Percentiles rank a stretch among this genome's conserved stretches.
Conservation (phyloP, 2,888 invertebrate species). For the Ernsta delagoae region DNA sequence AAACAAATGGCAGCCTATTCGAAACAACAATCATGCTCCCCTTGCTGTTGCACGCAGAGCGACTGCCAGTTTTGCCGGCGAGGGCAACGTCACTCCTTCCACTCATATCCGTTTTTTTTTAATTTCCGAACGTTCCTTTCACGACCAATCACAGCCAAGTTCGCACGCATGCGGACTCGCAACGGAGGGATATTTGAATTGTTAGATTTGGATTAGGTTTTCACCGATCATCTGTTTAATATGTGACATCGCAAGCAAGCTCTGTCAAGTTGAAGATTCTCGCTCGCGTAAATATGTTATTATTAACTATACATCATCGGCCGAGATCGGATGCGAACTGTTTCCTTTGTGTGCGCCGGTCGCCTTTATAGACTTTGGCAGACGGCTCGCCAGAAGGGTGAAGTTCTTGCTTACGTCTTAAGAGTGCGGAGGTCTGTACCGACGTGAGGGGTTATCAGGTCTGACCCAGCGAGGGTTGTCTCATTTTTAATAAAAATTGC, state of each 20-base stretch:
- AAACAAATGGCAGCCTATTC: constrained; percentile 94
- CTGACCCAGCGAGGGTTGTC: constrained; percentile 63
- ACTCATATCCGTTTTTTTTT: constrained; percentile 69
- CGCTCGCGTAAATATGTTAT: constrained; percentile 47
- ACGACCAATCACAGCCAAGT: constrained; percentile 72
- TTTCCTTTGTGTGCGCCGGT: constrained; percentile 67
- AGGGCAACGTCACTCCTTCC: constrained; percentile 56
- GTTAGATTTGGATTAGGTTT: constrained; percentile 45
- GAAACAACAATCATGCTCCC: constrained; percentile 96
- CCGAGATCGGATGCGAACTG: constrained; percentile 76
- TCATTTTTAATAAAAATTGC: constrained; percentile 53
- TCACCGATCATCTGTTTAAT: constrained; percentile 53
- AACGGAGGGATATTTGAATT: constrained; percentile 67
- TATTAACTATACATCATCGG: constrained; percentile 68
- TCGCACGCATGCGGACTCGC: constrained; percentile 69
- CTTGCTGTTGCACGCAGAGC: constrained; percentile 80
- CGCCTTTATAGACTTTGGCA: constrained; percentile 77
- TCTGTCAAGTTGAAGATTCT: constrained; percentile 49
- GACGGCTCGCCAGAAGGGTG: constrained; percentile 70
- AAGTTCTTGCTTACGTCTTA: constrained; percentile 64
- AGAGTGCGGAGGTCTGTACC: constrained; percentile 63
- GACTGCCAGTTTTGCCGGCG: constrained; percentile 49
- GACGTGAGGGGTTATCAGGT: constrained; percentile 67
- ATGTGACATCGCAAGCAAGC: constrained; percentile 61
- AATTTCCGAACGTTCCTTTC: constrained; percentile 56